A percentile compares a stretch with the other conserved stretches of the same genome.
Evolutionary conservation across 2,797 vertebrate genomes (phyloP).

Genomic region (Gymnocypris eckloni): DNA sequence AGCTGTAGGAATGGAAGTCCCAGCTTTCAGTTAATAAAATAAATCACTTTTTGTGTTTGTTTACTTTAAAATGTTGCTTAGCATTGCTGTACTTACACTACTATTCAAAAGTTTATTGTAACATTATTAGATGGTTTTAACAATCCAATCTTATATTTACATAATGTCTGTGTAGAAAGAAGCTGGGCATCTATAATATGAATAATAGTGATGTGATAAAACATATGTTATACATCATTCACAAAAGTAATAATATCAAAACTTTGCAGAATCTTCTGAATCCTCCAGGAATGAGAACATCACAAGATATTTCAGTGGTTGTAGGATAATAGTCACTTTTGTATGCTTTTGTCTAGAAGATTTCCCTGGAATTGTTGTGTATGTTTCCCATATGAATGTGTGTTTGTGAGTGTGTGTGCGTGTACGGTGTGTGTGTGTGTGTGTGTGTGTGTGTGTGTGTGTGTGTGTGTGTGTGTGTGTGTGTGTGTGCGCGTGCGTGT

Average conservation of each 20-base stretch:
- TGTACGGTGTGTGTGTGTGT: not conserved
- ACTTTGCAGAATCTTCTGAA: not conserved
- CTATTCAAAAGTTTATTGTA: not conserved
- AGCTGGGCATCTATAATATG: not conserved
- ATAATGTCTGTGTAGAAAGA: not conserved
- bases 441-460: not conserved
- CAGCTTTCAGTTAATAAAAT: not conserved
- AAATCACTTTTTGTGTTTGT: not conserved
- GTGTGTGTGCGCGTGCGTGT: conserved; percentile 1
- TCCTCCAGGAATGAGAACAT: not conserved
- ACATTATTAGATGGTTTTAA: no score
- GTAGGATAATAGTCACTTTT: not conserved
- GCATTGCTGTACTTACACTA: not conserved
- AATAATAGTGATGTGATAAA: not conserved
- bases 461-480: not conserved
- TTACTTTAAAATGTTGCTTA: not conserved
- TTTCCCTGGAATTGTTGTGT: not conserved
- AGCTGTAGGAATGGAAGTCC: not conserved
- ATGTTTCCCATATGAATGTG: conserved; percentile 7
- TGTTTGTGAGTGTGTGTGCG: not conserved
- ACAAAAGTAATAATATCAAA: not conserved
- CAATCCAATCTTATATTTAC: not conserved
- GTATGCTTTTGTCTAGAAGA: not conserved
- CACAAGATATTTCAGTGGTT: not conserved
- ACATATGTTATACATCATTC: not conserved